phyloP scores from a whole-genome alignment of 1,140 invertebrate genomes.

The Cydia splendana region DNA sequence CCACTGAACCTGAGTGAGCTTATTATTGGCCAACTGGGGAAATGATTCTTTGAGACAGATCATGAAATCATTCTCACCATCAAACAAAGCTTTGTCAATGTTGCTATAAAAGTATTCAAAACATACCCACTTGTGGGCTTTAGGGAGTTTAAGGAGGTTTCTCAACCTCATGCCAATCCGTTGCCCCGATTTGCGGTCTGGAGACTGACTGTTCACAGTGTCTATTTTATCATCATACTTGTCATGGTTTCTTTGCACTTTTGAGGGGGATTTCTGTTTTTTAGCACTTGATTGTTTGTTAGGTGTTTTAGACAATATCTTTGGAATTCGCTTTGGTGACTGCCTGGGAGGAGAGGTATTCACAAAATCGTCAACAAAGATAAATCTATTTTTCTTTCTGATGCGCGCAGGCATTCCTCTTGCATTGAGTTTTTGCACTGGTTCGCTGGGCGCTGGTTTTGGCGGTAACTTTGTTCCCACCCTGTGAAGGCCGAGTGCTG shows the following conservation, averaged over 20 bases:
- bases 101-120: slow-evolving; percentile 99
- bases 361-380: slow-evolving; percentile 95
- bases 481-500: slow-evolving; percentile 87
- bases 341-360: slow-evolving; percentile 87
- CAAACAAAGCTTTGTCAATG: slow-evolving; percentile 96
- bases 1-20: slow-evolving; percentile 96
- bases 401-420: slow-evolving; percentile 94
- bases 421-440: slow-evolving; percentile 88
- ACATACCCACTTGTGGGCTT: slow-evolving; percentile 99
- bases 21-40: slow-evolving; percentile 93
- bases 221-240: slow-evolving; percentile 63
- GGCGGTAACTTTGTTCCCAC: slow-evolving; percentile 87
- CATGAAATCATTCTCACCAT: slow-evolving; percentile 98
- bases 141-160: slow-evolving; percentile 98
- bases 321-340: slow-evolving; percentile 82
- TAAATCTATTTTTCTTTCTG: slow-evolving; percentile 93
- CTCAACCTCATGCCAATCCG: slow-evolving; percentile 93
- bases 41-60: slow-evolving; percentile 96
- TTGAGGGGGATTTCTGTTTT: slow-evolving; percentile 73
- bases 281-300: slow-evolving; percentile 76
- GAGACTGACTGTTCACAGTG: slow-evolving; percentile 72
- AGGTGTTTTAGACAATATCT: slow-evolving; percentile 78
- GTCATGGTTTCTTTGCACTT: slow-evolving; percentile 62
- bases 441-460: slow-evolving; percentile 84
- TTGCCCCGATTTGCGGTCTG: slow-evolving; percentile 90